Base-by-base conservation (phyloP, 2,888 invertebrate genomes). In the Acanthosepion lycidas region DNA sequence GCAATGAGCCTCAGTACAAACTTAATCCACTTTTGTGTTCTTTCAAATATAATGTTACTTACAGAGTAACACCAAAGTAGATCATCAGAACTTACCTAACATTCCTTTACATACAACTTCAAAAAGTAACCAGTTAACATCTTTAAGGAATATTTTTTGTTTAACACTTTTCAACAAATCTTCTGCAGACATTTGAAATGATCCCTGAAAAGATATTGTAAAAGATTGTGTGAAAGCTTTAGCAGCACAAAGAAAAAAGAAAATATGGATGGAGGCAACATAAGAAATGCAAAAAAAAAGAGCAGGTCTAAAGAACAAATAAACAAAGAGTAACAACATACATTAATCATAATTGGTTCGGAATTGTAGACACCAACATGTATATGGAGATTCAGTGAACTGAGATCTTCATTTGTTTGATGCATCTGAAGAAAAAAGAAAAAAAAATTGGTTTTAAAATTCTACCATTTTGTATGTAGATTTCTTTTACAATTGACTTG, bases 331-430 rank as follows among this genome's bases (percentile, higher is more conserved):
- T 18, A 12, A 64, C 64, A 15, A 64, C 64, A 15, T 94, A 94
- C 94, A 42, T 53, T 94, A 42, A 55, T 94, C 33, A 59, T 59
- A 55, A 55, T 64, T 18, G 94, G 94, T 26, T 94, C 53, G 0
- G 94, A 94, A 26, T 94, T n/a, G 23, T 94, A 64, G 20, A 64
- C 64, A 55, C 94, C 94, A 6, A 94, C 59, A 94, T 94, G 59
- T 20, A 94, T 15, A 28, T 93, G 93, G 53, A 93, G 93, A 18
- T 53, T 48, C 51, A 93, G 48, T n/a, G 49, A 93, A 51, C 48
- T 33, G 33, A 78, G 78, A 12, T 78, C 78, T 78, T 78, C 78
- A 15, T 78, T 78, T 78, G n/a, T n/a, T 33, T n/a, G 78, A 78
- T 78, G 9, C 78, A 78, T 78, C 78, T 78, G 33, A 78, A n/a